Evolutionary conservation across 2,888 invertebrate genomes (phyloP).

Genomic region (Auanema freiburgensis): DNA sequence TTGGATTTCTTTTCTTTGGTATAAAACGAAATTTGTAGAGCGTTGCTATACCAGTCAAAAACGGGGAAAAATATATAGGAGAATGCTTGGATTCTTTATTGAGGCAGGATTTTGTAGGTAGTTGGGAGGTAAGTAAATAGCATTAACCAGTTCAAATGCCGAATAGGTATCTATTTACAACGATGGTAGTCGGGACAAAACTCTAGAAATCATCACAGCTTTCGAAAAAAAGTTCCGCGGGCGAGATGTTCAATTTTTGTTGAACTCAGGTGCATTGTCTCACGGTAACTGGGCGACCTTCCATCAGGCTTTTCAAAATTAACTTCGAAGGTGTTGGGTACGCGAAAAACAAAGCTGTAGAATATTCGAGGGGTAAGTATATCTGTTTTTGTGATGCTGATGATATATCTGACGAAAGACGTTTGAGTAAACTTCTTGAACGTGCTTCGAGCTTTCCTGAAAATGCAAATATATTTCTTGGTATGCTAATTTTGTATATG

Average conservation of each 20-base stretch:
- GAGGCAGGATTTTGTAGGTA: conserved; percentile 17
- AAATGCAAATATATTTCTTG: conserved; percentile 5
- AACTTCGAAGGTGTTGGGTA: conserved; percentile 49
- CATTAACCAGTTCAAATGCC: background rate
- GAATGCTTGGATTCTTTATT: conserved; percentile 45
- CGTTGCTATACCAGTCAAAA: conserved; percentile 50
- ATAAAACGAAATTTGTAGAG: conserved; percentile 23
- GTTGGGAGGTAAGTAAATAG: conserved; percentile 15
- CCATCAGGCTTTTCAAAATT: conserved; percentile 4
- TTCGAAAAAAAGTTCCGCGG: conserved; percentile 25
- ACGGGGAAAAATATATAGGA: conserved; percentile 42
- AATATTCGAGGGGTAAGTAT: conserved; percentile 72
- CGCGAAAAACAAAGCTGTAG: conserved; percentile 50
- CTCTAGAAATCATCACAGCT: conserved; percentile 28
- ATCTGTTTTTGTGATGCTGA: conserved; percentile 83
- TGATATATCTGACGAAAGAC: conserved; percentile 75
- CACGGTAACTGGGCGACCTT: conserved; percentile 26
- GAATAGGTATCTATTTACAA: conserved; percentile 49
- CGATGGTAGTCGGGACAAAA: conserved; percentile 52
- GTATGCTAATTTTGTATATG: conserved; percentile 64
- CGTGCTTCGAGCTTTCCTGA: conserved; percentile 15
- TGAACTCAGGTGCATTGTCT: conserved; percentile 21
- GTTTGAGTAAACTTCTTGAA: conserved; percentile 68
- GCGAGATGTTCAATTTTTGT: conserved; percentile 26
- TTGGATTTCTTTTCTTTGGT: background rate